Conservation (phyloP, 1,140 invertebrate species). For the Drosophila guanche region DNA sequence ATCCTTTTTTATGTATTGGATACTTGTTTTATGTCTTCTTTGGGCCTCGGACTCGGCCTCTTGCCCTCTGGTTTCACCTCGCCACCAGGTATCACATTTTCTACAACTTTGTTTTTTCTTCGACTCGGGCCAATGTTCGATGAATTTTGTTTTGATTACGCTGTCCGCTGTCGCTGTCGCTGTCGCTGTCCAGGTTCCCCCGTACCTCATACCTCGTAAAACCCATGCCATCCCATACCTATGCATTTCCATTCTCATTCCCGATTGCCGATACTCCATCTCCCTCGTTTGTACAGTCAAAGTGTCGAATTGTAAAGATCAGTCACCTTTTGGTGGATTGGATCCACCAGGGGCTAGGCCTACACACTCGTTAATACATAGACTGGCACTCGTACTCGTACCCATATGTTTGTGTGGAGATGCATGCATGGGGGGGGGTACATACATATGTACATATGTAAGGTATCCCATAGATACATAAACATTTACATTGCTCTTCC, state of each 20-base stretch:
- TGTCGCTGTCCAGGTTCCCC: constrained; percentile 1
- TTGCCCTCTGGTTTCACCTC: constrained; percentile 60
- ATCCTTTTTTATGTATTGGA: constrained; percentile 61
- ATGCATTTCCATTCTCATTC: constrained; percentile 19
- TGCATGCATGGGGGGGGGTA: background rate
- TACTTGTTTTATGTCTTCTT: constrained; percentile 80
- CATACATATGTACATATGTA: constrained; percentile 38
- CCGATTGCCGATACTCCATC: constrained; percentile 3
- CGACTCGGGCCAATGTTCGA: constrained; percentile 48
- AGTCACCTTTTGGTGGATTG: constrained; percentile 67
- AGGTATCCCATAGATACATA: constrained; percentile 54
- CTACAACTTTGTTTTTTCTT: constrained; percentile 78
- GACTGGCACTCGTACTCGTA: background rate
- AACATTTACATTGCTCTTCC: constrained; percentile 68
- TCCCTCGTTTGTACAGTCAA: constrained; percentile 67
- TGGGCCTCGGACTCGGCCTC: constrained; percentile 8
- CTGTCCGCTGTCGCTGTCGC: constrained; percentile 29
- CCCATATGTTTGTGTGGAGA: no score
- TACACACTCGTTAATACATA: constrained; percentile 56
- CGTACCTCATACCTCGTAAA: background rate
- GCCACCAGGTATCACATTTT: constrained; percentile 11
- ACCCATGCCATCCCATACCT: constrained; percentile 1
- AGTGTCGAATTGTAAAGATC: constrained; percentile 81
- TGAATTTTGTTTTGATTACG: constrained; percentile 72
- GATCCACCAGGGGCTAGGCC: constrained; percentile 34